Percentiles rank a stretch among this genome's conserved stretches.
These are phyloP conservation scores for Nesidiocoris tenuis DNA, from an alignment of 2,888 invertebrate genomes.

Conservation along the genomic window DNA sequence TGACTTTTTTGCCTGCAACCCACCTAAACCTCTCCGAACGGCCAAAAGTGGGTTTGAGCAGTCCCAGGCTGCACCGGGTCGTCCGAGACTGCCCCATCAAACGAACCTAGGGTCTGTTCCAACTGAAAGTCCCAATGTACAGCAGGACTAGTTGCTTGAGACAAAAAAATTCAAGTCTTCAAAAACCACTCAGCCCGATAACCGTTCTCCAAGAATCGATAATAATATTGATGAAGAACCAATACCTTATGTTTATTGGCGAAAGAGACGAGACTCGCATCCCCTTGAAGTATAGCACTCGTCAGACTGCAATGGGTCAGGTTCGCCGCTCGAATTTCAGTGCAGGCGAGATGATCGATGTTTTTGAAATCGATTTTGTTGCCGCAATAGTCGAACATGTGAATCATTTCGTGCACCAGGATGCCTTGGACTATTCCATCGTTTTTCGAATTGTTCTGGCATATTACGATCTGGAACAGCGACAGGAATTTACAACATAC, in stretches of 20 bases:
- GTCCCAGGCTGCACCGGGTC: no score
- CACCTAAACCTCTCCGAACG: no score
- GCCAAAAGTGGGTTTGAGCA: no score
- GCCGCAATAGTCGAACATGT: conserved; percentile 93
- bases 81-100: no score
- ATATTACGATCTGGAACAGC: conserved; percentile 74
- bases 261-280: conserved; percentile 70
- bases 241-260: conserved; percentile 74
- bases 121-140: no score
- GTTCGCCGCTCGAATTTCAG: conserved; percentile 93
- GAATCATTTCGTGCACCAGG: conserved; percentile 88
- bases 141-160: no score
- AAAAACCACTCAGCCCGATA: no score
- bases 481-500: neutral
- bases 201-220: no score
- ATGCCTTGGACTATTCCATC: conserved; percentile 75
- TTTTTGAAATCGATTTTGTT: conserved; percentile 86
- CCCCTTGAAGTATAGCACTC: conserved; percentile 75
- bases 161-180: no score
- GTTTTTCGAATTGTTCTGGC: conserved; percentile 76
- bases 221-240: neutral
- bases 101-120: no score
- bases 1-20: no score
- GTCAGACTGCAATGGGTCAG: conserved; percentile 87
- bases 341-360: conserved; percentile 89